These are phyloP conservation scores for Tupiocoris notatus DNA, from an alignment of 2,888 invertebrate species.

Conservation along the genomic window DNA sequence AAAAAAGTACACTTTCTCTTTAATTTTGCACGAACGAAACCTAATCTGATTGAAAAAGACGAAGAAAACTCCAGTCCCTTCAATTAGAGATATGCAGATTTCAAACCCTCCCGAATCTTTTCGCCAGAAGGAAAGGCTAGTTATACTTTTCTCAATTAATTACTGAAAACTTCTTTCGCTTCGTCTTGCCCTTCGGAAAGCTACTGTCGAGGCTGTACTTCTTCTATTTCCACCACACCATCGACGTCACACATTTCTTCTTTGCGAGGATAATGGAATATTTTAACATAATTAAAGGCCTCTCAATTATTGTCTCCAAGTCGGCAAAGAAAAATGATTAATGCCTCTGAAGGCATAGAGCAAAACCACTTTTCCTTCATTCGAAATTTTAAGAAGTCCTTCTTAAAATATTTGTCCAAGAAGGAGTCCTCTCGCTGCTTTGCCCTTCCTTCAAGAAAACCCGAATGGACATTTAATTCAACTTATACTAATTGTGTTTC, in stretches of 20 bases:
- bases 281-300: slow-evolving; percentile 49
- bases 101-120: not conserved
- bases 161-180: slow-evolving; percentile 45
- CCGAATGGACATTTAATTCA: slow-evolving; percentile 46
- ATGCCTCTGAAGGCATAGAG: slow-evolving; percentile 42
- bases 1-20: not conserved
- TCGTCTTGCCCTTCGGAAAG: slow-evolving; percentile 21
- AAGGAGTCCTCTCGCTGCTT: slow-evolving; percentile 2
- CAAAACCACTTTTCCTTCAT: slow-evolving; percentile 43
- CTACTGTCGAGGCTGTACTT: not conserved
- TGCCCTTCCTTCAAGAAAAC: slow-evolving; percentile 10
- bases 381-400: slow-evolving; percentile 47
- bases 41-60: slow-evolving; percentile 34
- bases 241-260: not conserved
- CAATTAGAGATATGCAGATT: slow-evolving; percentile 49
- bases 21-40: slow-evolving; percentile 9
- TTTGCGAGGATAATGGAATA: slow-evolving; percentile 46
- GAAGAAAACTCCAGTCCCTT: slow-evolving; percentile 23
- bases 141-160: slow-evolving; percentile 48
- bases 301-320: slow-evolving; percentile 47
- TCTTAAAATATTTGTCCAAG: slow-evolving; percentile 48
- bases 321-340: slow-evolving; percentile 47
- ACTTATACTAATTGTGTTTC: slow-evolving; percentile 48
- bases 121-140: slow-evolving; percentile 23
- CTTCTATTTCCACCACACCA: slow-evolving; percentile 3